Evolutionary conservation across 2,113 vertebrate species (phyloP).

Genomic region (Corythornis vintsioides): DNA sequence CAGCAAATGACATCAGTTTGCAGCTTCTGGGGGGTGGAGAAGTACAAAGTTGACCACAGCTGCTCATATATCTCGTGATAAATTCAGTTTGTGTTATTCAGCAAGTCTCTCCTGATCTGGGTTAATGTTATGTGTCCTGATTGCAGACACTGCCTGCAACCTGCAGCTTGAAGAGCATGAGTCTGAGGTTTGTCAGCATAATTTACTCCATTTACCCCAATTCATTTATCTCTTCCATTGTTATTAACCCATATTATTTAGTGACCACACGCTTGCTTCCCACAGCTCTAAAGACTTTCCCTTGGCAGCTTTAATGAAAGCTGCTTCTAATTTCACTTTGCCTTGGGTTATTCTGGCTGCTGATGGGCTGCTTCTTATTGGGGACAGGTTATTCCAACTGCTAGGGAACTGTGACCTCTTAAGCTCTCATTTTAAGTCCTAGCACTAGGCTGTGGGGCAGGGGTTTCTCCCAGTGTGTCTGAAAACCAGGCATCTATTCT

Average conservation of each 20-base stretch:
- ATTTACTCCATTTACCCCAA: neutral
- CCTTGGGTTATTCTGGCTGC: neutral
- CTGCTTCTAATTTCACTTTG: conserved; percentile 26
- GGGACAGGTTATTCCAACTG: neutral
- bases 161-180: neutral
- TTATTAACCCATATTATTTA: neutral
- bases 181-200: neutral
- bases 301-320: neutral
- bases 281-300: neutral
- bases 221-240: neutral
- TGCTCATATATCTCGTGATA: neutral
- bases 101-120: neutral
- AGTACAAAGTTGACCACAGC: neutral
- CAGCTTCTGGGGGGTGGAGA: neutral
- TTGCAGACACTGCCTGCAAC: neutral
- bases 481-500: neutral
- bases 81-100: neutral
- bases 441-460: neutral
- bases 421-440: neutral
- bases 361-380: neutral
- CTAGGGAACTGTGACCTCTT: neutral
- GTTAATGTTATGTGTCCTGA: neutral
- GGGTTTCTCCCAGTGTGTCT: neutral
- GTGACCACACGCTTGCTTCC: neutral
- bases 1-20: neutral